A percentile compares a stretch with the other conserved stretches of the same genome.
Conservation (phyloP, 1,140 invertebrate genomes). For the Saccostrea echinata region DNA sequence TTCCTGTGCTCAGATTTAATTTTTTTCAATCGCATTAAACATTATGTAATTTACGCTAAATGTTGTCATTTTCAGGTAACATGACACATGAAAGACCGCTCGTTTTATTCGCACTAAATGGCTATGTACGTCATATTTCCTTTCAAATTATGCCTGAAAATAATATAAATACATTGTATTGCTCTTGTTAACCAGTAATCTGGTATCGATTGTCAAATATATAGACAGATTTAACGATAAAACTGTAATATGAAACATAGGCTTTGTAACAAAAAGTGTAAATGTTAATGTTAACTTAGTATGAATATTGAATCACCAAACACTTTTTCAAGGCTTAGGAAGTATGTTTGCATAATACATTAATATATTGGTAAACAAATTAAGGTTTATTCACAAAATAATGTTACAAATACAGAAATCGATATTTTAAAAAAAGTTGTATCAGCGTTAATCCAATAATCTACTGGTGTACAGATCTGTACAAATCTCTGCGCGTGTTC, state of each 20-base stretch:
- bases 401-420: no score
- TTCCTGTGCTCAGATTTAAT: conserved; percentile 37
- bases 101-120: conserved; percentile 35
- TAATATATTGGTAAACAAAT: no score
- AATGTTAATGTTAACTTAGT: not conserved
- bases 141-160: conserved; percentile 37
- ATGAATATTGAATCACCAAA: not conserved
- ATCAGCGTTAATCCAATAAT: no score
- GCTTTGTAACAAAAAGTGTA: not conserved
- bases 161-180: conserved; percentile 31
- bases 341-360: not conserved
- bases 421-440: no score
- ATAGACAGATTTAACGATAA: not conserved
- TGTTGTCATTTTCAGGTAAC: conserved; percentile 34
- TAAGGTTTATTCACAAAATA: no score
- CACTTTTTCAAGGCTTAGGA: not conserved
- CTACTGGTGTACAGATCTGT: no score
- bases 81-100: conserved; percentile 23
- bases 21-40: conserved; percentile 39
- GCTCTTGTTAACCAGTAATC: conserved; percentile 1
- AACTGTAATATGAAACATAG: conserved; percentile 10
- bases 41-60: conserved; percentile 39
- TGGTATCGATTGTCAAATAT: not conserved
- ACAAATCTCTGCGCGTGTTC: no score
- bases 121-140: conserved; percentile 24